Evolutionary conservation across 1,140 invertebrate genomes (phyloP), one percentile per base, ranked within the genome.

Genomic region (Cryptotermes secundus): DNA sequence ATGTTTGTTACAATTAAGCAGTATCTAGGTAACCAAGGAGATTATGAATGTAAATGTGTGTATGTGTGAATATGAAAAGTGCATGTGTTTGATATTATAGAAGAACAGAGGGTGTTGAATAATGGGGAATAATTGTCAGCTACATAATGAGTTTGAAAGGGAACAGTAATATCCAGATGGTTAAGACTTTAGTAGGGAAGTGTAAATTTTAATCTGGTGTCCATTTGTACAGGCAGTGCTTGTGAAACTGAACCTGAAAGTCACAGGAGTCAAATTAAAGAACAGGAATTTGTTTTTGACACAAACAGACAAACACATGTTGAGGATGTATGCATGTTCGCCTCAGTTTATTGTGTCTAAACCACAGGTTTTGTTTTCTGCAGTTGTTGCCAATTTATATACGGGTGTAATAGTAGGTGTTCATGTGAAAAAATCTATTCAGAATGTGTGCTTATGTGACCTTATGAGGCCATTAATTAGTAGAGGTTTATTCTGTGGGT

Each of bases 391-490:
- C 59, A n/a, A 65, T 65, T 31, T 65, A 65, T n/a, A 65, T 65
- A 65, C 59, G 59, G 59, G 59, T 65, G 59, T n/a, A 59, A 59
- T 59, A 65, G 59, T 65, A 65, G 59, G 24, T n/a, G 59, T 65
- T 16, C 19, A 3, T 59, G 16, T 59, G 53, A 26, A 59, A 59
- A n/a, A n/a, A n/a, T n/a, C n/a, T n/a, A n/a, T n/a, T n/a, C n/a
- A n/a, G 53, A 59, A 59, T 26, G 24, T 59, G 26, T 65, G 59
- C 26, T 65, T 65, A 3, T 65, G 26, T 65, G 59, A n/a, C 26
- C 26, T n/a, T 65, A 65, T 4, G 26, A n/a, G 26, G 59, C n/a
- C 24, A n/a, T 65, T 31, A 65, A 3, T n/a, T 65, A n/a, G 24
- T 65, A 65, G 24, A 65, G 2, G 26, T 65, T 22, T 65, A n/a